phyloP scores from a whole-genome alignment of 2,888 invertebrate species.

The Catocala nupta region DNA sequence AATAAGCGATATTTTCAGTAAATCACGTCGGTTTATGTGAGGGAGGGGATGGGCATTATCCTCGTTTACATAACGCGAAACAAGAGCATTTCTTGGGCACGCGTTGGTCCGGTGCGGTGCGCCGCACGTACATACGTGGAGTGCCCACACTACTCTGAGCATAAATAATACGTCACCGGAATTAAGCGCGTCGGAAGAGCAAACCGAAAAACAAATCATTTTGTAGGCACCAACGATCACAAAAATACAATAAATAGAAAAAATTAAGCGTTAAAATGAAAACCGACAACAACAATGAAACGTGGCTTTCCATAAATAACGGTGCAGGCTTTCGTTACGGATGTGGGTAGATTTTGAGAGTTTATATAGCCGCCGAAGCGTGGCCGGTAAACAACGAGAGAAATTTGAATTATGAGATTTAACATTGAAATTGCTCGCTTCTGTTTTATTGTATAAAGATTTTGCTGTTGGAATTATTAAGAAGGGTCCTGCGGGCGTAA shows the following conservation, averaged over 20 bases:
- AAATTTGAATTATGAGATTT: slow-evolving; percentile 84
- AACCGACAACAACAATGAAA: slow-evolving; percentile 84
- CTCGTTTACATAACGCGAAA: slow-evolving; percentile 68
- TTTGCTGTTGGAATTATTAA: slow-evolving; percentile 66
- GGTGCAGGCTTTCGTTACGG: slow-evolving; percentile 82
- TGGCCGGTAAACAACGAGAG: slow-evolving; percentile 77
- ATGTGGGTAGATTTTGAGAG: slow-evolving; percentile 84
- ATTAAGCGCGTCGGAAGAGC: slow-evolving; percentile 70
- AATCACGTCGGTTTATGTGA: slow-evolving; percentile 72
- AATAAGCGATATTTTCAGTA: slow-evolving; percentile 79
- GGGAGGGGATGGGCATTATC: slow-evolving; percentile 67
- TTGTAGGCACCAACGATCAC: slow-evolving; percentile 61
- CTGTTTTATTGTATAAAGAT: slow-evolving; percentile 78
- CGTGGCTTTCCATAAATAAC: slow-evolving; percentile 84
- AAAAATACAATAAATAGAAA: slow-evolving; percentile 74
- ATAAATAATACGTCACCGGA: slow-evolving; percentile 73
- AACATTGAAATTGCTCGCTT: slow-evolving; percentile 75
- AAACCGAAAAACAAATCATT: slow-evolving; percentile 78
- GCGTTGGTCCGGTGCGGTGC: slow-evolving; percentile 65
- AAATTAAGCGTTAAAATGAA: slow-evolving; percentile 82
- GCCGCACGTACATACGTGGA: slow-evolving; percentile 56
- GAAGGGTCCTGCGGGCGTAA: slow-evolving; percentile 57
- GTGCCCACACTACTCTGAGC: slow-evolving; percentile 51
- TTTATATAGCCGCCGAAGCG: slow-evolving; percentile 78
- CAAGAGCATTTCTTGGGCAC: slow-evolving; percentile 66